phyloP scores from a whole-genome alignment of 2,888 invertebrate genomes.

The Euphydryas editha region DNA sequence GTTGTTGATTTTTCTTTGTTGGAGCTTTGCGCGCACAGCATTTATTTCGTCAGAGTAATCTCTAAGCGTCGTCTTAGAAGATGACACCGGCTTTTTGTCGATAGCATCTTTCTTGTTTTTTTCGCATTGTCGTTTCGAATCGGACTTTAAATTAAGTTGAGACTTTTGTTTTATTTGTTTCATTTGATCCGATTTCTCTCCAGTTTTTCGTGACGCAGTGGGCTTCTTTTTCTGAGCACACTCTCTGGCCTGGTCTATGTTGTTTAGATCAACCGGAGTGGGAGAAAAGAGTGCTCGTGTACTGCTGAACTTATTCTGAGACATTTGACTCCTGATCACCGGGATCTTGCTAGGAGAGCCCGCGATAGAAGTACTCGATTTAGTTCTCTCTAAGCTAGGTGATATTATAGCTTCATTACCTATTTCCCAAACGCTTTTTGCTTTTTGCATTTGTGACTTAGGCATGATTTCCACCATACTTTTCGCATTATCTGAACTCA shows the following conservation, averaged over 20 bases:
- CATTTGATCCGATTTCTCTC: slow-evolving; percentile 66
- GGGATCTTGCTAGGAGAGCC: slow-evolving; percentile 86
- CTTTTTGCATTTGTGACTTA: slow-evolving; percentile 77
- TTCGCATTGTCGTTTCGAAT: slow-evolving; percentile 68
- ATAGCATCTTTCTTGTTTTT: slow-evolving; percentile 69
- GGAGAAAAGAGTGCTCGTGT: slow-evolving; percentile 82
- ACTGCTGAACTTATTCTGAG: slow-evolving; percentile 77
- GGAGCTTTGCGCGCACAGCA: slow-evolving; percentile 77
- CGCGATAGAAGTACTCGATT: slow-evolving; percentile 81
- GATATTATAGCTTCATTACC: slow-evolving; percentile 70
- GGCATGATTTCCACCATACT: slow-evolving; percentile 63
- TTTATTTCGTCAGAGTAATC: slow-evolving; percentile 80
- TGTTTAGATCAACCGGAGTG: slow-evolving; percentile 83
- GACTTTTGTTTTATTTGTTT: slow-evolving; percentile 79
- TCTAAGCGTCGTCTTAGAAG: slow-evolving; percentile 67
- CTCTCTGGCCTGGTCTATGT: slow-evolving; percentile 82
- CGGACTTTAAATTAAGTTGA: slow-evolving; percentile 71
- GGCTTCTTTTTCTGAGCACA: slow-evolving; percentile 80
- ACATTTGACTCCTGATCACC: slow-evolving; percentile 82
- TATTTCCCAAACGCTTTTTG: slow-evolving; percentile 83
- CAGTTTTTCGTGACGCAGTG: slow-evolving; percentile 62
- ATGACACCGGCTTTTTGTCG: slow-evolving; percentile 68
- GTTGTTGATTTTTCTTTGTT: slow-evolving; percentile 74
- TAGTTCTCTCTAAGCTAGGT: slow-evolving; percentile 75
- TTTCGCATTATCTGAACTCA: slow-evolving; percentile 66